phyloP scores from a whole-genome alignment of 2,888 invertebrate species.

The Agrochola lota region DNA sequence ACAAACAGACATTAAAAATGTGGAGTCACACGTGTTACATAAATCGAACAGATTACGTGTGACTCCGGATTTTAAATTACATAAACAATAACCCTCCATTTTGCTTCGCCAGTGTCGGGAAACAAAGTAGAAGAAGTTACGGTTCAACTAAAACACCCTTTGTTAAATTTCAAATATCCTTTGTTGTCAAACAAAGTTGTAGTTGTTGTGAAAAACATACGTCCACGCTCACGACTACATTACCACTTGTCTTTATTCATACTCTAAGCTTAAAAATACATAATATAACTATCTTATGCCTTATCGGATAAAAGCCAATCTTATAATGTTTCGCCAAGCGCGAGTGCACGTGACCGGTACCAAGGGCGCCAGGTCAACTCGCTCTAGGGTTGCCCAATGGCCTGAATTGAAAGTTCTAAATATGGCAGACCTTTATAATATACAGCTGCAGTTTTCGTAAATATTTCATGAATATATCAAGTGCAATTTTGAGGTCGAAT shows the following conservation, averaged over 20 bases:
- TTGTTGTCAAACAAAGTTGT: too few relatives aligned
- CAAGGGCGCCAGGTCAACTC: slow-evolving; percentile 73
- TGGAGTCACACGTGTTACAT: too few relatives aligned
- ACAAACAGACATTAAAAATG: too few relatives aligned
- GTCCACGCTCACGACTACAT: slow-evolving; percentile 6
- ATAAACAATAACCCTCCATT: too few relatives aligned
- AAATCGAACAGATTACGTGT: too few relatives aligned
- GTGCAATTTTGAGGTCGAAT: background rate
- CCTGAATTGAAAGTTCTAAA: slow-evolving; percentile 31
- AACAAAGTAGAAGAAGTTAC: too few relatives aligned
- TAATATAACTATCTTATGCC: slow-evolving; percentile 47
- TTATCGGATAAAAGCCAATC: slow-evolving; percentile 66
- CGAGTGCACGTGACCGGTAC: slow-evolving; percentile 68
- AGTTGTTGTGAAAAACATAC: too few relatives aligned
- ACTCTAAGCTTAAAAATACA: slow-evolving; percentile 31
- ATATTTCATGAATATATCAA: slow-evolving; percentile 24
- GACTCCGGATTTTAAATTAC: too few relatives aligned
- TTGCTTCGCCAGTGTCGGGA: too few relatives aligned
- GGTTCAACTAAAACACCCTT: too few relatives aligned
- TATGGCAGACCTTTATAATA: slow-evolving; percentile 19
- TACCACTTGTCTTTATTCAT: slow-evolving; percentile 41
- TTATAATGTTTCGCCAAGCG: slow-evolving; percentile 61
- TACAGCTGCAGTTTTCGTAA: background rate
- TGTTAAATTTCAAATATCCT: background rate
- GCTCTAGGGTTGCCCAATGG: slow-evolving; percentile 63